Conservation (phyloP, 2,113 vertebrate genomes). For the Notothenia coriiceps region DNA sequence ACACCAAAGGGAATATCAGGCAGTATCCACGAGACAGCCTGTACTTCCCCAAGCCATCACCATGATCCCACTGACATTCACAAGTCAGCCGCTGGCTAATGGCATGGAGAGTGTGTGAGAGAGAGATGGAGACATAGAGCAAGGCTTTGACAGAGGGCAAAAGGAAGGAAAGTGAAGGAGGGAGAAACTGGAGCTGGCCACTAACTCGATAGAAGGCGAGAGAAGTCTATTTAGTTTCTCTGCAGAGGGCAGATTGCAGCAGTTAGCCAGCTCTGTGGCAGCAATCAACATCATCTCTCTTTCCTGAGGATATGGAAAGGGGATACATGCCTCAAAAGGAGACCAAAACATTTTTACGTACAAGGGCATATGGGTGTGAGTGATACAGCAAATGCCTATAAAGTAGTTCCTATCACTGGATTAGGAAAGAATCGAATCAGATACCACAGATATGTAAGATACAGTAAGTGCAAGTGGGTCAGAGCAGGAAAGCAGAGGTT, state of each 20-base stretch:
- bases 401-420: slow-evolving; percentile 66
- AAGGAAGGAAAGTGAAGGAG: slow-evolving; percentile 61
- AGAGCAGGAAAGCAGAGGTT: slow-evolving; percentile 42
- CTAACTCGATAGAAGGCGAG: slow-evolving; percentile 79
- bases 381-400: slow-evolving; percentile 65
- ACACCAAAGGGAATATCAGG: slow-evolving; percentile 70
- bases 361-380: slow-evolving; percentile 55
- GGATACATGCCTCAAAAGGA: slow-evolving; percentile 38
- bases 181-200: slow-evolving; percentile 75
- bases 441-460: slow-evolving; percentile 50
- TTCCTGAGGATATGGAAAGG: slow-evolving; percentile 50
- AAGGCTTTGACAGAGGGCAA: slow-evolving; percentile 59
- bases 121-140: slow-evolving; percentile 12
- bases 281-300: slow-evolving; percentile 61
- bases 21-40: slow-evolving; percentile 48
- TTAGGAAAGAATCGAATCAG: slow-evolving; percentile 58
- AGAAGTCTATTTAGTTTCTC: slow-evolving; percentile 78
- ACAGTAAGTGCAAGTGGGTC: slow-evolving; percentile 51
- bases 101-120: slow-evolving; percentile 14
- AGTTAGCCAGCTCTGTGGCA: slow-evolving; percentile 62
- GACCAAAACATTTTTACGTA: slow-evolving; percentile 61
- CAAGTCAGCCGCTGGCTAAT: slow-evolving; percentile 60
- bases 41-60: slow-evolving; percentile 54
- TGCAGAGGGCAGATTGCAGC: slow-evolving; percentile 78
- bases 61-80: slow-evolving; percentile 68